A percentile compares a stretch with the other conserved stretches of the same genome.
phyloP scores from a whole-genome alignment of 1,140 invertebrate species.

The Daktulosphaira vitifoliae region DNA sequence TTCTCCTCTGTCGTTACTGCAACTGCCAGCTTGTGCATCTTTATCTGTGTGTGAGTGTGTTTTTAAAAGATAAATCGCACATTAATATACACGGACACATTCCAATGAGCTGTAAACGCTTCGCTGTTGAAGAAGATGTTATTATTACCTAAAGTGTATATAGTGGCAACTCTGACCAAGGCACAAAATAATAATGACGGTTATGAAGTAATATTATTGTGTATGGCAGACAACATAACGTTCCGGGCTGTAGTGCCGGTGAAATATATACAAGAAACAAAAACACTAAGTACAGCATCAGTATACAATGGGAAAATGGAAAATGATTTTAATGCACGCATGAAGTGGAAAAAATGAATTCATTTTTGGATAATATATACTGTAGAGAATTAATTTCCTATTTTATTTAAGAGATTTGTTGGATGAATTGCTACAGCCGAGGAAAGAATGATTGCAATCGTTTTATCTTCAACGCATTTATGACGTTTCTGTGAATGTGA shows the following conservation, averaged over 20 bases:
- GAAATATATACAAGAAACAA: slow-evolving; percentile 15
- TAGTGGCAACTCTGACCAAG: no score
- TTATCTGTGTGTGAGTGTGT: background rate
- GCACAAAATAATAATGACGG: slow-evolving; percentile 19
- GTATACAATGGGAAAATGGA: no score
- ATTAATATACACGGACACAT: slow-evolving; percentile 24
- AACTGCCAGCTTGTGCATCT: background rate
- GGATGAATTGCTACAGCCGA: background rate
- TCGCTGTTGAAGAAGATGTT: no score
- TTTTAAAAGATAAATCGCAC: slow-evolving; percentile 21
- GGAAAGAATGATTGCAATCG: slow-evolving; percentile 22
- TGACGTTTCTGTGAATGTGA: slow-evolving; percentile 19
- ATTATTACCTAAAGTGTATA: no score
- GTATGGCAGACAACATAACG: background rate
- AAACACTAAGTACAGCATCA: slow-evolving; percentile 4
- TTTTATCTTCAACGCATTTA: slow-evolving; percentile 21
- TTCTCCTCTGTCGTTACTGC: background rate
- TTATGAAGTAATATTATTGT: slow-evolving; percentile 3
- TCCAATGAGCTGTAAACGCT: slow-evolving; percentile 20
- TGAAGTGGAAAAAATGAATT: background rate
- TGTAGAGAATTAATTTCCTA: background rate
- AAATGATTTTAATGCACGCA: no score
- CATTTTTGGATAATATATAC: slow-evolving; percentile 23
- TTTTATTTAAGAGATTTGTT: background rate
- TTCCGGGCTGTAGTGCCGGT: slow-evolving; percentile 14